Evolutionary conservation across 2,888 invertebrate species (phyloP).

Genomic region (Ectropis crepuscularia): DNA sequence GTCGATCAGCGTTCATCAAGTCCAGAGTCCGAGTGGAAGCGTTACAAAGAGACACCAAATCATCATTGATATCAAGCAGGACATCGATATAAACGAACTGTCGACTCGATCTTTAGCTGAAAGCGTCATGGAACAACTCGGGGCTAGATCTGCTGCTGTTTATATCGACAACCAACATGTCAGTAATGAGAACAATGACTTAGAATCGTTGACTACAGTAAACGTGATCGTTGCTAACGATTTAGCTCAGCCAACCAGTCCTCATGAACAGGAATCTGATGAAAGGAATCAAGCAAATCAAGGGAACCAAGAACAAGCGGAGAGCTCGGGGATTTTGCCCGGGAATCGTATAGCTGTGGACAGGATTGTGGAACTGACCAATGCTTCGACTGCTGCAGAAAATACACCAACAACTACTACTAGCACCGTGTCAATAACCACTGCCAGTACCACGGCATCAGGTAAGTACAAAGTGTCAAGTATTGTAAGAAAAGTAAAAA

Average conservation of each 20-base stretch:
- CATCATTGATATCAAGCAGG: conserved; percentile 81
- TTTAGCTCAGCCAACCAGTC: conserved; percentile 61
- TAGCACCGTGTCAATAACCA: conserved; percentile 61
- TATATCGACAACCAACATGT: conserved; percentile 77
- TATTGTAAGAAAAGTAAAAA: too few species aligned
- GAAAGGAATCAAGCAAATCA: conserved; percentile 36
- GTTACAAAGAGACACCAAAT: conserved; percentile 79
- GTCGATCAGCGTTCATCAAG: conserved; percentile 79
- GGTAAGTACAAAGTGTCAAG: conserved; percentile 54
- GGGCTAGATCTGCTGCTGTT: conserved; percentile 77
- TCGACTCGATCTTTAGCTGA: conserved; percentile 79
- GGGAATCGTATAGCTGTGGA: conserved; percentile 74
- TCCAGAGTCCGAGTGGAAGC: conserved; percentile 69
- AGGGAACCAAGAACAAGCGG: conserved; percentile 50
- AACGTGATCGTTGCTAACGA: conserved; percentile 81
- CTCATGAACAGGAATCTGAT: conserved; percentile 58
- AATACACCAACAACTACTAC: conserved; percentile 58
- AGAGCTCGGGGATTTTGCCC: conserved; percentile 59
- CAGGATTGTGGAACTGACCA: conserved; percentile 72
- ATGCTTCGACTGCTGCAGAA: conserved; percentile 54
- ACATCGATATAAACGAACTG: conserved; percentile 78
- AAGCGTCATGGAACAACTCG: conserved; percentile 80
- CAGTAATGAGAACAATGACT: conserved; percentile 64
- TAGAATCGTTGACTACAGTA: conserved; percentile 78
- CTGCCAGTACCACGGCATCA: conserved; percentile 76